Conservation (phyloP, 2,797 vertebrate genomes). For the Rhynchotus rufescens region DNA sequence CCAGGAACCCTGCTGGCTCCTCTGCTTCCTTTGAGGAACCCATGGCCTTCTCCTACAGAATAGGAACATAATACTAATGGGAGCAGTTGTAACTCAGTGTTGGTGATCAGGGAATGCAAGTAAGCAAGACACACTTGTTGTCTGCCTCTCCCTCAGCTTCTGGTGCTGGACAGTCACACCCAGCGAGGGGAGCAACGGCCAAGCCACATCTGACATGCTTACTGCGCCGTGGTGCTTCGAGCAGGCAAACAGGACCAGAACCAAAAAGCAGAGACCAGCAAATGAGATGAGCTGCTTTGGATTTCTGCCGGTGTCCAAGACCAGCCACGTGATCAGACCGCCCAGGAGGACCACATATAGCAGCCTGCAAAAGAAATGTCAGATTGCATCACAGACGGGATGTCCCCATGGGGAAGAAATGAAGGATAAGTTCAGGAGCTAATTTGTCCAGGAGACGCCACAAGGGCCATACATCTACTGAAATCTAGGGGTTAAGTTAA, state of each 20-base stretch:
- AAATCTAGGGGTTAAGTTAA: neutral
- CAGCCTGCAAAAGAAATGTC: slow-evolving; percentile 79
- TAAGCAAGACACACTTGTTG: neutral
- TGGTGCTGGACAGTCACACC: neutral
- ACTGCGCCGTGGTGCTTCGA: slow-evolving; percentile 89
- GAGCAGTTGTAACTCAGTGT: no score
- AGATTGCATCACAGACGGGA: neutral
- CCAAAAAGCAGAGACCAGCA: slow-evolving; percentile 87
- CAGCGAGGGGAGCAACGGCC: fast-evolving
- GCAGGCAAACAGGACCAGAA: slow-evolving; percentile 84
- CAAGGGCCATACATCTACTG: neutral
- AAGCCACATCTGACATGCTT: slow-evolving; percentile 60
- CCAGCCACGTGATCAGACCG: slow-evolving; percentile 87
- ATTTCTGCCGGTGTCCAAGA: slow-evolving; percentile 84
- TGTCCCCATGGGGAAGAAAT: neutral
- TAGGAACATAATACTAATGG: no score
- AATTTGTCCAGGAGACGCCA: neutral
- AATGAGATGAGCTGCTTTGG: slow-evolving; percentile 92
- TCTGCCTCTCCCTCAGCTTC: neutral
- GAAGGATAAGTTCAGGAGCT: neutral
- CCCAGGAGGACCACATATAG: slow-evolving; percentile 78
- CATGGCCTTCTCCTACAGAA: neutral
- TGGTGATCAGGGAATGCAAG: neutral
- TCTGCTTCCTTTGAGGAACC: neutral
- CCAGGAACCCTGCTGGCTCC: neutral